phyloP scores from a whole-genome alignment of 2,888 invertebrate genomes.

The Plebejus argus region DNA sequence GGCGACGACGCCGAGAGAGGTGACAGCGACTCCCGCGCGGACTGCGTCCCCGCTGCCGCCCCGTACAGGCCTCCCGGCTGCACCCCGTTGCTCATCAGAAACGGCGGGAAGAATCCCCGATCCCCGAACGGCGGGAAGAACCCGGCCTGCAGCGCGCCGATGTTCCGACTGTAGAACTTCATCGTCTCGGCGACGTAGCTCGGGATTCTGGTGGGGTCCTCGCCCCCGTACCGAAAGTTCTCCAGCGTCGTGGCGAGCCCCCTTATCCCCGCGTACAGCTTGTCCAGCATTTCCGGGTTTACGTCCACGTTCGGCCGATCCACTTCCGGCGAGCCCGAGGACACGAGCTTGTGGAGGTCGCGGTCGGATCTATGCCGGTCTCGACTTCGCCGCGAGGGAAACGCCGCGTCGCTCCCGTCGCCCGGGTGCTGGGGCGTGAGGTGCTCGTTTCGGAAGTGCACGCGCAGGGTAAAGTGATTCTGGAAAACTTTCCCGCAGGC shows the following conservation, averaged over 20 bases:
- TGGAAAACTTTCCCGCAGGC: constrained; percentile 94
- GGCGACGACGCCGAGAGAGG: constrained; percentile 75
- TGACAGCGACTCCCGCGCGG: constrained; percentile 71
- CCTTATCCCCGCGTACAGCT: constrained; percentile 89
- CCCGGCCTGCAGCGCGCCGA: constrained; percentile 69
- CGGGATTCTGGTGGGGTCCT: constrained; percentile 68
- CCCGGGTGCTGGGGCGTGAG: constrained; percentile 94
- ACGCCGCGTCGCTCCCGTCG: constrained; percentile 93
- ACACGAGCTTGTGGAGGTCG: constrained; percentile 73
- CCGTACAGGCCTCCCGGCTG: constrained; percentile 66
- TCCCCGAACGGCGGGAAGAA: constrained; percentile 70
- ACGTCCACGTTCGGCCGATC: constrained; percentile 82
- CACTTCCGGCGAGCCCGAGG: constrained; percentile 72
- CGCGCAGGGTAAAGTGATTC: constrained; percentile 94
- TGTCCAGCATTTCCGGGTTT: constrained; percentile 90
- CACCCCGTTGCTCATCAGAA: constrained; percentile 70
- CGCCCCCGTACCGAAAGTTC: constrained; percentile 81
- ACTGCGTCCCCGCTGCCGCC: constrained; percentile 66
- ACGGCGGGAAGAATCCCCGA: constrained; percentile 68
- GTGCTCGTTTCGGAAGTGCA: constrained; percentile 95
- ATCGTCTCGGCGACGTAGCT: constrained; percentile 75
- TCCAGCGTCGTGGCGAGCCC: constrained; percentile 82
- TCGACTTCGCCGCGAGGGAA: constrained; percentile 89
- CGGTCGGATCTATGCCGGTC: constrained; percentile 82
- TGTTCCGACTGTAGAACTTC: constrained; percentile 75